Conservation (phyloP, 1,140 invertebrate genomes). For the Metopolophium dirhodum region DNA sequence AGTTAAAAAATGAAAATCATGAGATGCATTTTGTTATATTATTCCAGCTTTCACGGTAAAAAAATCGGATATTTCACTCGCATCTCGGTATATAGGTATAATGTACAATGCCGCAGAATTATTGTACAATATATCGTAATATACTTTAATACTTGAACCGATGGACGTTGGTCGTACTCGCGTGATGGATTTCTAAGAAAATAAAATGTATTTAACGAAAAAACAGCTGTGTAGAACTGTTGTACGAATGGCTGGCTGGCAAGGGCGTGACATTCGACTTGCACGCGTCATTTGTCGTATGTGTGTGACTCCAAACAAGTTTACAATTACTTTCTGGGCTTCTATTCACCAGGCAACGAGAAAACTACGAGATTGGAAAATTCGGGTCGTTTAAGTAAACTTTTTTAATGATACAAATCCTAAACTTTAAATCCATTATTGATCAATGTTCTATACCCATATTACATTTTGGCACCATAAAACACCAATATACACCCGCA, state of each 20-base stretch:
- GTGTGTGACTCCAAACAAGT: slow-evolving; percentile 13
- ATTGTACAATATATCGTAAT: background rate
- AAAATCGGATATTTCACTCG: too few species aligned
- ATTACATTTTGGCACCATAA: slow-evolving; percentile 1
- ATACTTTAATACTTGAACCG: background rate
- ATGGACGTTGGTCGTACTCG: background rate
- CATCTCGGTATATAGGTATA: too few species aligned
- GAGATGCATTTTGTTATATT: too few species aligned
- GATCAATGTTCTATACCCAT: background rate
- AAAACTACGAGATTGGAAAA: slow-evolving; percentile 21
- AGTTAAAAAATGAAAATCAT: too few species aligned
- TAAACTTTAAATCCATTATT: slow-evolving; percentile 42
- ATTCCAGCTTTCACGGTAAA: too few species aligned
- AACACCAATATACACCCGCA: background rate
- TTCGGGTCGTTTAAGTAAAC: slow-evolving; percentile 36
- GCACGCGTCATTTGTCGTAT: slow-evolving; percentile 36
- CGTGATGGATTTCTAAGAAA: background rate
- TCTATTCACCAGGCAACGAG: background rate
- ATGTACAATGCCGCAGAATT: too few species aligned
- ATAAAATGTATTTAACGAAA: background rate
- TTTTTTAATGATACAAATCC: slow-evolving; percentile 28
- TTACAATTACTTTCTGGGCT: slow-evolving; percentile 29
- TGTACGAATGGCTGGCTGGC: background rate
- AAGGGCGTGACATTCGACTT: slow-evolving; percentile 10
- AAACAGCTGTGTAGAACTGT: background rate